phyloP scores from a whole-genome alignment of 1,140 invertebrate genomes.

The Aphaenogaster floridana region DNA sequence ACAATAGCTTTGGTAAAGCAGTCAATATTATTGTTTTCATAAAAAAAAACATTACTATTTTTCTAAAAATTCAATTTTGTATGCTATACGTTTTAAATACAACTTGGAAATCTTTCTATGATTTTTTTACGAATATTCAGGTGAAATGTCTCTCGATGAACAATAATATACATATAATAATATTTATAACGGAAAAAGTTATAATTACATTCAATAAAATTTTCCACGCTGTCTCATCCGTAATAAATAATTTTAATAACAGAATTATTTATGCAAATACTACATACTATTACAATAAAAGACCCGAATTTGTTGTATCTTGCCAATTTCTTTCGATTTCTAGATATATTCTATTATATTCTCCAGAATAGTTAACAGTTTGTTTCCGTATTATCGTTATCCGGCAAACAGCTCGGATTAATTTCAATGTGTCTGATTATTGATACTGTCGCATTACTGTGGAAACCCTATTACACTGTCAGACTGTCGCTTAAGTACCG shows the following conservation, averaged over 20 bases:
- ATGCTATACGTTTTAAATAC: neutral
- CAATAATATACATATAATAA: neutral
- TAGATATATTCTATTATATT: neutral
- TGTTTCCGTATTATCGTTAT: slow-evolving; percentile 31
- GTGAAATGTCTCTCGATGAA: neutral
- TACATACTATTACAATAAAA: neutral
- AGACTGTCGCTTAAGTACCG: slow-evolving; percentile 60
- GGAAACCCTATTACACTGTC: slow-evolving; percentile 60
- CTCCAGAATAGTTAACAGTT: slow-evolving; percentile 5
- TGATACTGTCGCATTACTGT: slow-evolving; percentile 52
- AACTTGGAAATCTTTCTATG: neutral
- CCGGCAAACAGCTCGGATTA: slow-evolving; percentile 44
- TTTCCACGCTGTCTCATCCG: neutral
- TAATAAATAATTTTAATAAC: neutral
- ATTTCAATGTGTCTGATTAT: slow-evolving; percentile 62
- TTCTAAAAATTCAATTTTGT: slow-evolving; percentile 3
- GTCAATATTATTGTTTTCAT: neutral
- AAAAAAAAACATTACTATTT: neutral
- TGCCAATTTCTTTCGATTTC: neutral
- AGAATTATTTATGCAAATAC: neutral
- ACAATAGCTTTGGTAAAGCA: neutral
- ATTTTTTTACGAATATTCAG: neutral
- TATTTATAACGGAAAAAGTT: slow-evolving; percentile 4
- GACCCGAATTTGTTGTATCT: neutral
- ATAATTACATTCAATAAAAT: neutral